These are phyloP conservation scores for Chiroxiphia lanceolata DNA, from an alignment of 2,797 vertebrate species.

Conservation along the genomic window DNA sequence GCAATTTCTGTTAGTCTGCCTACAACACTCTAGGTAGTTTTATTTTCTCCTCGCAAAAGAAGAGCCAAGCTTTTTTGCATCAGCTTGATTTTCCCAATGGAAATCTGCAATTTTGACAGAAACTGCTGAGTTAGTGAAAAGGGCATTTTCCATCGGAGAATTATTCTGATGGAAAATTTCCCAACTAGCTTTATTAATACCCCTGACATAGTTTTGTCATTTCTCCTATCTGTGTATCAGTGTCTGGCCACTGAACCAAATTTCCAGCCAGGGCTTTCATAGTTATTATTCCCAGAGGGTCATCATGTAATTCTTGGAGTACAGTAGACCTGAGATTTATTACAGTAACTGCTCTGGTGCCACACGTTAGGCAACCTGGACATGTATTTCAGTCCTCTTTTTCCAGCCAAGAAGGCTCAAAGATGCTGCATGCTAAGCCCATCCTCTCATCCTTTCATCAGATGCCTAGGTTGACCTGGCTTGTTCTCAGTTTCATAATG, in stretches of 20 bases:
- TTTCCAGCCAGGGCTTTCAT: slow-evolving; percentile 37
- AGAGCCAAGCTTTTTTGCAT: neutral
- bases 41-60: neutral
- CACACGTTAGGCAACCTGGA: slow-evolving; percentile 65
- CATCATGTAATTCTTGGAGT: slow-evolving; percentile 62
- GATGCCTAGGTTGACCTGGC: neutral
- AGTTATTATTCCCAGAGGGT: slow-evolving; percentile 18
- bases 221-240: slow-evolving; percentile 44
- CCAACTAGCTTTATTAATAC: slow-evolving; percentile 59
- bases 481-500: neutral
- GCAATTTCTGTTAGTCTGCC: neutral
- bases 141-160: slow-evolving; percentile 26
- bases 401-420: slow-evolving; percentile 7
- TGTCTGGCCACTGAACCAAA: slow-evolving; percentile 25
- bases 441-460: neutral
- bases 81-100: slow-evolving; percentile 27
- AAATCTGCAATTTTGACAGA: slow-evolving; percentile 38
- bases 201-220: slow-evolving; percentile 66
- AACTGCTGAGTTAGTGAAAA: slow-evolving; percentile 56
- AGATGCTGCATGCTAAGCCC: neutral
- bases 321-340: slow-evolving; percentile 57
- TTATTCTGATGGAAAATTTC: slow-evolving; percentile 61
- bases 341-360: slow-evolving; percentile 48
- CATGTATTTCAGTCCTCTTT: slow-evolving; percentile 1
- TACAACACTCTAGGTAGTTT: neutral